Evolutionary conservation across 2,113 vertebrate genomes (phyloP).

Genomic region (Thymallus thymallus): DNA sequence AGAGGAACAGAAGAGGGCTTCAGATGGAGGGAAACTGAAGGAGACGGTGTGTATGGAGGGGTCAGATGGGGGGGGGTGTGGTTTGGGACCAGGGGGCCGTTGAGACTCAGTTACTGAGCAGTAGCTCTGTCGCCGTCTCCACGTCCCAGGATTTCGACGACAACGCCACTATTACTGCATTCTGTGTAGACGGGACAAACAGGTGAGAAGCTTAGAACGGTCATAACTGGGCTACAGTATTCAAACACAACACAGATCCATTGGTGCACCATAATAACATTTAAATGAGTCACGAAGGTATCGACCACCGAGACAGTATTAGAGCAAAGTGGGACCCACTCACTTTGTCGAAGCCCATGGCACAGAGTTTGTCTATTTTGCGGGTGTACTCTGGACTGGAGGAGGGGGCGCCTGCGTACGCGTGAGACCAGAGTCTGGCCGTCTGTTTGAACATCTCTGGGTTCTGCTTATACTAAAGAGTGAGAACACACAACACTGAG

Average conservation of each 20-base stretch:
- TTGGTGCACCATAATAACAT: too few species aligned
- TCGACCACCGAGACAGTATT: too few species aligned
- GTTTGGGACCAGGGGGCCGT: constrained; percentile 23
- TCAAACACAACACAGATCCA: too few species aligned
- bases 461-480: constrained; percentile 96
- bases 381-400: constrained; percentile 97
- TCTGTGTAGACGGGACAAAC: constrained; percentile 70
- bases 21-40: constrained; percentile 36
- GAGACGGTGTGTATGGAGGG: constrained; percentile 24
- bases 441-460: constrained; percentile 99
- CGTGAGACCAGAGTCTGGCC: constrained; percentile 96
- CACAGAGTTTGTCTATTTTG: constrained; percentile 99
- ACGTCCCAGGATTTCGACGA: constrained; percentile 99
- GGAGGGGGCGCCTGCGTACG: constrained; percentile 95
- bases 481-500: not conserved
- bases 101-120: constrained; percentile 95
- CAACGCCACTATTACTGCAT: constrained; percentile 99
- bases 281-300: too few species aligned
- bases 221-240: too few species aligned
- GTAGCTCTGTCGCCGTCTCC: constrained; percentile 96
- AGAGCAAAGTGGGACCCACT: constrained; percentile 13
- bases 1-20: constrained; percentile 30
- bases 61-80: constrained; percentile 28
- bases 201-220: too few species aligned
- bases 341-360: constrained; percentile 99